Evolutionary conservation across 1,140 invertebrate species (phyloP).

Genomic region (Musca domestica): DNA sequence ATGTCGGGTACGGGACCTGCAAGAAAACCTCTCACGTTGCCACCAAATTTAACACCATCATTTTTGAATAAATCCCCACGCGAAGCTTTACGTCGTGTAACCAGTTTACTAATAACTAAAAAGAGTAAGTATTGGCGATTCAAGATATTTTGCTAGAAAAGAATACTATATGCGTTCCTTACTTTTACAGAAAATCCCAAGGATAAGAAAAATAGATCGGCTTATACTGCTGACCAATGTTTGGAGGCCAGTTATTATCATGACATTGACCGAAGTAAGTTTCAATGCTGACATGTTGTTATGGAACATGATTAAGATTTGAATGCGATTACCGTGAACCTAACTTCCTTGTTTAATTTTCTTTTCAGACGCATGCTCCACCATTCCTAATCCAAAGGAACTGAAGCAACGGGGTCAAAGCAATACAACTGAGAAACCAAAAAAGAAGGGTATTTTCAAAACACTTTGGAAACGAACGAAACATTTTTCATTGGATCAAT

Average conservation of each 20-base stretch:
- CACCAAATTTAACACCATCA: constrained; percentile 79
- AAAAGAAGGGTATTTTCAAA: constrained; percentile 81
- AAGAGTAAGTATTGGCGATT: constrained; percentile 39
- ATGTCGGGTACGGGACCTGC: constrained; percentile 51
- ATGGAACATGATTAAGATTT: not conserved
- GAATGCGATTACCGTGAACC: not conserved
- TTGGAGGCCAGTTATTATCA: not conserved
- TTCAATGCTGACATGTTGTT: not conserved
- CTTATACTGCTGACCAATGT: constrained; percentile 3
- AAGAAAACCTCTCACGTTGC: constrained; percentile 74
- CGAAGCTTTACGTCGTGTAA: constrained; percentile 79
- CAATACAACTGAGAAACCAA: constrained; percentile 57
- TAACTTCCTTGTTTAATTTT: no score
- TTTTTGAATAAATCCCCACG: constrained; percentile 82
- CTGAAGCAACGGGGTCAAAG: constrained; percentile 42
- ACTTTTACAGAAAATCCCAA: constrained; percentile 14
- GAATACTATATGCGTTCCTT: not conserved
- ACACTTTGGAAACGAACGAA: constrained; percentile 79
- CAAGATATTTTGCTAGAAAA: not conserved
- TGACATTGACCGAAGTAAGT: constrained; percentile 6
- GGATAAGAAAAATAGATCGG: not conserved
- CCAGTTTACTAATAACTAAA: constrained; percentile 81
- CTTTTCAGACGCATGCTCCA: not conserved
- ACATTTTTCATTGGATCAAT: constrained; percentile 78
- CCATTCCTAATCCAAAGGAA: constrained; percentile 29